A percentile compares a stretch with the other conserved stretches of the same genome.
These are phyloP conservation scores for Steatornis caripensis DNA, from an alignment of 2,113 vertebrate genomes.

Conservation along the genomic window DNA sequence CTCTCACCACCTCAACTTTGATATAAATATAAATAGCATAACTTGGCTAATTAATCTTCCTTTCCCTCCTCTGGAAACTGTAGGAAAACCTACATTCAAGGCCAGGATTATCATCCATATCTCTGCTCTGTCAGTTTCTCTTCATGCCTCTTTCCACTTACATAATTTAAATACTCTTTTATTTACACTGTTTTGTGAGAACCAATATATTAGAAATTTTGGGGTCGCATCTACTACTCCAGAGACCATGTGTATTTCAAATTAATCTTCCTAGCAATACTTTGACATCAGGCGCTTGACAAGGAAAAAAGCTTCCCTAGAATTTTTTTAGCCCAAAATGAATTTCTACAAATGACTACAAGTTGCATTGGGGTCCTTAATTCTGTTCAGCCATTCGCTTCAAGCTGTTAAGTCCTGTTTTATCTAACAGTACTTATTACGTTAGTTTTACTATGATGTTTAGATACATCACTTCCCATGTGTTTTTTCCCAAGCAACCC, in stretches of 20 bases:
- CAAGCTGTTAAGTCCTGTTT: background rate
- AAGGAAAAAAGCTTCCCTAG: background rate
- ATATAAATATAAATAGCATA: background rate
- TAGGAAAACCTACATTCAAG: background rate
- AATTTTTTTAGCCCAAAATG: background rate
- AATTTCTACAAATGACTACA: background rate
- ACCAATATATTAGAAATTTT: background rate
- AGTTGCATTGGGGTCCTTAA: background rate
- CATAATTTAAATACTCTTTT: background rate
- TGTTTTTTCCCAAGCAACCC: background rate
- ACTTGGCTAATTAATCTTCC: background rate
- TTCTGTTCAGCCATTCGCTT: background rate
- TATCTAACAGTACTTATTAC: background rate
- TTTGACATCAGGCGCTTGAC: background rate
- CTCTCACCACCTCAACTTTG: background rate
- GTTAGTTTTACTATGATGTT: background rate
- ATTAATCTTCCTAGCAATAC: background rate
- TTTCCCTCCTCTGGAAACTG: background rate
- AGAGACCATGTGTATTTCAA: background rate
- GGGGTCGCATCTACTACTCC: background rate
- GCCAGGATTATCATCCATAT: background rate
- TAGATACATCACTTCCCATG: background rate
- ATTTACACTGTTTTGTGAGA: background rate
- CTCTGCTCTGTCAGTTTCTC: background rate
- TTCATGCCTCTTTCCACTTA: background rate